A percentile compares a stretch with the other conserved stretches of the same genome.
phyloP scores from a whole-genome alignment of 1,140 invertebrate genomes.

The Hylyphantes graminicola region DNA sequence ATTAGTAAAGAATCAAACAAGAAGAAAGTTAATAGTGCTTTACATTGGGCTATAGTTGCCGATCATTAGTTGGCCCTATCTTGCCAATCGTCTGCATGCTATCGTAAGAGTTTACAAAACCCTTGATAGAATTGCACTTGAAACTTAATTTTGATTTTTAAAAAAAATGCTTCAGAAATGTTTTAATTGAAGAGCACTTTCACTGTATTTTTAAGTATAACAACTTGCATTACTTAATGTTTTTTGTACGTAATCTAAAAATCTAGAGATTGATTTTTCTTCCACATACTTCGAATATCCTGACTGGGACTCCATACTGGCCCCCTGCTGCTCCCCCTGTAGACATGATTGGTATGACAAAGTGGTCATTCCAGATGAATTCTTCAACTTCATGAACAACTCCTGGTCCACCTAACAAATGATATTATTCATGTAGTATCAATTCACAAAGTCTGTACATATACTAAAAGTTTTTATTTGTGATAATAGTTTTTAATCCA shows the following conservation, averaged over 20 bases:
- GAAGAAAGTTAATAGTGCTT: too few relatives aligned
- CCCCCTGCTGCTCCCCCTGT: constrained; percentile 67
- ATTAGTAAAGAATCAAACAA: too few relatives aligned
- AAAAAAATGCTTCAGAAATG: not conserved
- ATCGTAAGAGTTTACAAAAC: too few relatives aligned
- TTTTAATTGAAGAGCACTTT: not conserved
- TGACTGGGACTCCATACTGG: constrained; percentile 65
- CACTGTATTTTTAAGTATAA: not conserved
- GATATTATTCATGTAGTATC: not conserved
- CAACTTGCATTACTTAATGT: not conserved
- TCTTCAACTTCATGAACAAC: constrained; percentile 67
- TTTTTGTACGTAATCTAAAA: not conserved
- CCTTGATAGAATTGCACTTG: too few relatives aligned
- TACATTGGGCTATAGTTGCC: too few relatives aligned
- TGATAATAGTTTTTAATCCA: too few relatives aligned
- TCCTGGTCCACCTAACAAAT: constrained; percentile 65
- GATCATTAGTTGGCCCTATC: too few relatives aligned
- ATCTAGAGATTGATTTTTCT: not conserved
- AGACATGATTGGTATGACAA: constrained; percentile 67
- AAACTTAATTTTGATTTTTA: not conserved
- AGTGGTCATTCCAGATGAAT: constrained; percentile 68
- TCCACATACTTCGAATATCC: constrained; percentile 65
- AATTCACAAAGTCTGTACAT: too few relatives aligned
- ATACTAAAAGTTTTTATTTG: too few relatives aligned
- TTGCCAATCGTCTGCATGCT: too few relatives aligned